phyloP scores from a whole-genome alignment of 2,888 invertebrate genomes.

The Chrysodeixis includens region DNA sequence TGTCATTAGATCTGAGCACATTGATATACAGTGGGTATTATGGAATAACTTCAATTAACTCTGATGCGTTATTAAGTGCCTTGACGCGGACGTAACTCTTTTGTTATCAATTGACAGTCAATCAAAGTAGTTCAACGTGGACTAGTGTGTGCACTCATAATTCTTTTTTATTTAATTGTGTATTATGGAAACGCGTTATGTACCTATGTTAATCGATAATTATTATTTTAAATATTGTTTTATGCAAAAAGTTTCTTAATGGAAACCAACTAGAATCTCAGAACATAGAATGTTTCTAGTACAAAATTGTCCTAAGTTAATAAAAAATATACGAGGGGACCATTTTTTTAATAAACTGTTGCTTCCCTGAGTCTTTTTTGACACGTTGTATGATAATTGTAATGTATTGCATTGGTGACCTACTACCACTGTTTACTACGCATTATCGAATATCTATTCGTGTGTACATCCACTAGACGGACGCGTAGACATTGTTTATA shows the following conservation, averaged over 20 bases:
- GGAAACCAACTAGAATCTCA: no score
- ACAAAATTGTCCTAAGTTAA: no score
- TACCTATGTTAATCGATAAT: no score
- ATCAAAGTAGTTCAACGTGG: background rate
- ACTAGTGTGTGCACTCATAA: background rate
- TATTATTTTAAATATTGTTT: no score
- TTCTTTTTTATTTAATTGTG: no score
- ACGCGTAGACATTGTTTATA: slow-evolving; percentile 62
- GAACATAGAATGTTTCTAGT: no score
- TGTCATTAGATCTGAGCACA: slow-evolving; percentile 7
- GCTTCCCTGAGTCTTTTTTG: no score
- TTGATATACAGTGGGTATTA: slow-evolving; percentile 7
- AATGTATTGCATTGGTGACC: slow-evolving; percentile 47
- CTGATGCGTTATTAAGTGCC: slow-evolving; percentile 1
- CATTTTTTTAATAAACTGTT: no score
- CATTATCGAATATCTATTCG: slow-evolving; percentile 37
- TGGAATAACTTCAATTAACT: slow-evolving; percentile 3
- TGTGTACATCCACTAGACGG: slow-evolving; percentile 52
- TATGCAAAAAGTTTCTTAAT: no score
- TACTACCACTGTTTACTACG: slow-evolving; percentile 33
- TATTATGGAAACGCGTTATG: no score
- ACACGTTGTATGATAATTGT: no score
- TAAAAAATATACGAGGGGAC: no score
- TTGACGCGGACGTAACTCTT: background rate
- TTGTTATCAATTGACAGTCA: background rate